Evolutionary conservation across 1,140 invertebrate species (phyloP), one percentile per base, ranked within the genome.

Genomic region (Drosophila auraria): DNA sequence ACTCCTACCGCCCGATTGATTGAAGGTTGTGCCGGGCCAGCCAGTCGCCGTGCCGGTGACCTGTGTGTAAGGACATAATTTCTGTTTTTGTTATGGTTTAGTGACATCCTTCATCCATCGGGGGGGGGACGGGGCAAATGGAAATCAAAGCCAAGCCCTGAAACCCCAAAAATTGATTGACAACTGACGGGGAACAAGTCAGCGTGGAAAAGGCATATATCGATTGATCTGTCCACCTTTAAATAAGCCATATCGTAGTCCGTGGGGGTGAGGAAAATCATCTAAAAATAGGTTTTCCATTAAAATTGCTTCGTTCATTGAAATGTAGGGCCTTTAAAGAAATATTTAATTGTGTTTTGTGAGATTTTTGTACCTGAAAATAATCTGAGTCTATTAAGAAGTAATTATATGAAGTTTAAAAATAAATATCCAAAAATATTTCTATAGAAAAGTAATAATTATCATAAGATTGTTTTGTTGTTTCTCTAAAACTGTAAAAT

Each of bases 21-120:
- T 87, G 80, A 74, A 87, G 75, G 63, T 49, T 83, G 61, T 44
- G 72, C 50, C 50, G 23, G 66, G 64, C 36, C 56, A 50, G 75
- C 44, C 40, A 56, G 7, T 56, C 53, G 53, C 14, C 54, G 54
- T 40, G 63, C 17, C 64, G 30, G 17, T 69, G 68, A 71, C 64
- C 68, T 71, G 68, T 69, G 40, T 69, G 68, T 71, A 71, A 71
- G 68, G 38, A 73, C 70, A 73, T 73, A 72, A 73, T 61, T 72
- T 73, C 38, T 51, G 68, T 72, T 73, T 73, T 73, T 73, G 70
- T 73, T 73, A 73, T 72, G 69, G 54, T 73, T 53, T 61, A 72
- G 53, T 73, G 70, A 73, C 70, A 61, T 73, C 70, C 47, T 71
- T 69, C 70, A 61, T 73, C 70, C 56, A 70, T 69, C 7, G 64